phyloP scores from a whole-genome alignment of 2,888 invertebrate species.

The Andrena dorsata region DNA sequence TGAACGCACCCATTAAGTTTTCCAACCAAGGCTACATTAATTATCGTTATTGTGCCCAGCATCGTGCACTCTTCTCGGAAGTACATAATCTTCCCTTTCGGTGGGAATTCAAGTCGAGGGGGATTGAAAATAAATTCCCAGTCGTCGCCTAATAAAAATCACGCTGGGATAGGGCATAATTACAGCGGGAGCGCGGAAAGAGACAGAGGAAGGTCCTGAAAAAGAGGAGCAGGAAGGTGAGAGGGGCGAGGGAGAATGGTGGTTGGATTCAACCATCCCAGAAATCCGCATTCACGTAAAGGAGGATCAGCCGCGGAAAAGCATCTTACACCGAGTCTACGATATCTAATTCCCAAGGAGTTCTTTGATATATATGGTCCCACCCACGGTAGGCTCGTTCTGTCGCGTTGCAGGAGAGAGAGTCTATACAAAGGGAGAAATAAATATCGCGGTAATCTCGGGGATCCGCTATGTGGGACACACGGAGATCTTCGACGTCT shows the following conservation, averaged over 20 bases:
- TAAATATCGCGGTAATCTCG: conserved; percentile 80
- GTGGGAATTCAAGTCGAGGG: background rate
- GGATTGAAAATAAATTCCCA: background rate
- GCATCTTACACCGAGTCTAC: conserved; percentile 73
- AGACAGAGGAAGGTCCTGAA: conserved; percentile 29
- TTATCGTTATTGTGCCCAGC: background rate
- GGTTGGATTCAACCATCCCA: conserved; percentile 63
- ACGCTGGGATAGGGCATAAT: conserved; percentile 33
- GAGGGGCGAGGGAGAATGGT: conserved; percentile 20
- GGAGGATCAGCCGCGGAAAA: conserved; percentile 75
- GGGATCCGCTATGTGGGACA: conserved; percentile 68
- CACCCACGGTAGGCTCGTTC: conserved; percentile 28
- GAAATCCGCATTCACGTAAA: conserved; percentile 68
- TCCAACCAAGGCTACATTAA: background rate
- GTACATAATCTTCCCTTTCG: background rate
- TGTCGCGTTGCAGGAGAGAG: conserved; percentile 58
- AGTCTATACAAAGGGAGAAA: conserved; percentile 77
- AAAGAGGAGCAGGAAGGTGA: background rate
- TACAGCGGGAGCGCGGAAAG: conserved; percentile 26
- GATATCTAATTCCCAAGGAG: conserved; percentile 76
- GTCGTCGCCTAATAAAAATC: conserved; percentile 30
- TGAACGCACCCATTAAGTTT: too few species aligned
- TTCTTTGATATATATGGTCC: conserved; percentile 72
- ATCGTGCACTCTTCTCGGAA: background rate
- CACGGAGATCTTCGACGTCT: conserved; percentile 45